Evolutionary conservation across 2,888 invertebrate genomes (phyloP).

Genomic region (Dioctria rufipes): DNA sequence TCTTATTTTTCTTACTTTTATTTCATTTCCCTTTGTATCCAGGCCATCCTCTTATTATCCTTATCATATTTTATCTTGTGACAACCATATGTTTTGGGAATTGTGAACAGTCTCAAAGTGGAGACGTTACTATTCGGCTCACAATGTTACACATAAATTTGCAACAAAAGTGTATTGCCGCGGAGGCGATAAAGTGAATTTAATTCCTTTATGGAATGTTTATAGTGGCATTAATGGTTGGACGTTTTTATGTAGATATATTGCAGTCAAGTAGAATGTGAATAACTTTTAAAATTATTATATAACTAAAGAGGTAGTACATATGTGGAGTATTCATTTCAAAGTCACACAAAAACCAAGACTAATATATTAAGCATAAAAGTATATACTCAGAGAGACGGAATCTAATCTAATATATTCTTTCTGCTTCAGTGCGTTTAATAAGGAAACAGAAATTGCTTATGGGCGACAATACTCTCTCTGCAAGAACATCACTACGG

Average conservation of each 20-base stretch:
- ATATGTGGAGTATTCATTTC: no score
- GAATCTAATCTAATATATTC: neutral
- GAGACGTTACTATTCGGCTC: neutral
- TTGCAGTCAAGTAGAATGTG: neutral
- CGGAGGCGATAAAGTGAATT: neutral
- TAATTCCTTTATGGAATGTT: slow-evolving; percentile 3
- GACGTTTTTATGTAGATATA: neutral
- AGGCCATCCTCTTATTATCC: slow-evolving; percentile 22
- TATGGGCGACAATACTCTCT: neutral
- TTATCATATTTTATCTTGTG: slow-evolving; percentile 26
- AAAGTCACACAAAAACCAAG: neutral
- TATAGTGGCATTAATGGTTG: neutral
- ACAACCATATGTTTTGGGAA: slow-evolving; percentile 16
- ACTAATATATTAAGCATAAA: neutral
- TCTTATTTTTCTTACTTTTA: slow-evolving; percentile 32
- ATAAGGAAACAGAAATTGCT: neutral
- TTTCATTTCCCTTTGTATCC: slow-evolving; percentile 38
- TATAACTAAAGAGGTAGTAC: no score
- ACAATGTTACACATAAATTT: neutral
- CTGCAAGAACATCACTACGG: neutral
- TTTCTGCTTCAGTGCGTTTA: neutral
- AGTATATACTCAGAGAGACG: neutral
- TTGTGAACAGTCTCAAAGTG: neutral
- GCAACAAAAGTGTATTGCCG: neutral
- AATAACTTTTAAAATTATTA: neutral